Evolutionary conservation across 2,797 vertebrate genomes (phyloP).

Genomic region (Sebastes cheni): DNA sequence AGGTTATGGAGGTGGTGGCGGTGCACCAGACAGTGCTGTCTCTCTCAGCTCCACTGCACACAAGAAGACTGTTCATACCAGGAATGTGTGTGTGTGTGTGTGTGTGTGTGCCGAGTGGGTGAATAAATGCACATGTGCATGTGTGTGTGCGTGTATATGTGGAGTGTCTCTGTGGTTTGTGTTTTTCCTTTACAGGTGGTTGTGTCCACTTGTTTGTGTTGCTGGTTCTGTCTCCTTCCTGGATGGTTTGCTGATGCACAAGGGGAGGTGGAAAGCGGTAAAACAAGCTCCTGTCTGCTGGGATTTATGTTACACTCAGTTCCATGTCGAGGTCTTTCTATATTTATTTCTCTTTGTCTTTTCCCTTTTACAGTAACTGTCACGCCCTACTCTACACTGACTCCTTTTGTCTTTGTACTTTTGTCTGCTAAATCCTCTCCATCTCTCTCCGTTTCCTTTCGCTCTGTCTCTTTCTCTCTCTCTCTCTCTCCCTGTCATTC

Average conservation of each 20-base stretch:
- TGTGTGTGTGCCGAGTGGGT: conserved; percentile 33
- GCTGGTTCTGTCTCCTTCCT: conserved; percentile 69
- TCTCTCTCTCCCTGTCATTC: conserved; percentile 41
- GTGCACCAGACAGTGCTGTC: conserved; percentile 73
- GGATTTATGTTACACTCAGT: conserved; percentile 7
- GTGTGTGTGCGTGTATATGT: conserved; percentile 36
- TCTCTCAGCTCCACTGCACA: conserved; percentile 71
- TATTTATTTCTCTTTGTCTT: conserved; percentile 17
- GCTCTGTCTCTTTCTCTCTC: not conserved
- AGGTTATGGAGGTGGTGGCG: conserved; percentile 68
- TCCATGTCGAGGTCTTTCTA: not conserved
- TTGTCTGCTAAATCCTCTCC: conserved; percentile 32
- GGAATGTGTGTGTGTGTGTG: conserved; percentile 36
- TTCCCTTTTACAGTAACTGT: not conserved
- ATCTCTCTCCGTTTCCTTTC: conserved; percentile 1
- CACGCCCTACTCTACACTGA: not conserved
- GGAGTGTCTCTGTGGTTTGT: conserved; percentile 57
- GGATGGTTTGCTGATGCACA: conserved; percentile 48
- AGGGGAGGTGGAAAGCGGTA: conserved; percentile 32
- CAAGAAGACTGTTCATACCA: conserved; percentile 72
- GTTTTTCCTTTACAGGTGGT: conserved; percentile 75
- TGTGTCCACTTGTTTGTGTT: conserved; percentile 67
- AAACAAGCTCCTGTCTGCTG: conserved; percentile 30
- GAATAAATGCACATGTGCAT: conserved; percentile 8
- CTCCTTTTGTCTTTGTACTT: not conserved